Conservation (phyloP, 2,797 vertebrate species). For the Lacerta viridis region DNA sequence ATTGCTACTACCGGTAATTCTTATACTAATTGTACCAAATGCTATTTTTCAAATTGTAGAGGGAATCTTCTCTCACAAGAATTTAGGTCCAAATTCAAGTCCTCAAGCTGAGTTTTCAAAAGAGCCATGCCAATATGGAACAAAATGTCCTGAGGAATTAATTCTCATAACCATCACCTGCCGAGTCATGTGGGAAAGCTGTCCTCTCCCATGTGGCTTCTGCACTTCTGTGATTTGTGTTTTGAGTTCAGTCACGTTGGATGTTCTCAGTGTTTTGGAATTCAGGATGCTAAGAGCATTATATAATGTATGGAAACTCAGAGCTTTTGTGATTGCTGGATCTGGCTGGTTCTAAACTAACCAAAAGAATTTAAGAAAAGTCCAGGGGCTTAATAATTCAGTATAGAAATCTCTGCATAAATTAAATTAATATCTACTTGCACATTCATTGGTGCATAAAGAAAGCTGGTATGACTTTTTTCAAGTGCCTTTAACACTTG, state of each 20-base stretch:
- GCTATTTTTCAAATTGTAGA: conserved; percentile 6
- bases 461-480: not conserved
- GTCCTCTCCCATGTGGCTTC: conserved; percentile 62
- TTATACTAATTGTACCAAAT: not conserved
- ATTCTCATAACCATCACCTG: conserved; percentile 65
- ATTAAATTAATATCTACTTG: not conserved
- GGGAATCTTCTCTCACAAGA: conserved; percentile 56
- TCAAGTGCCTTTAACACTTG: not conserved
- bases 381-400: not conserved
- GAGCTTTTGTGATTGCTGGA: not conserved
- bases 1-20: not conserved
- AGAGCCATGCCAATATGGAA: not conserved
- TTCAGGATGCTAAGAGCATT: conserved; percentile 57
- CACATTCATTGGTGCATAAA: not conserved
- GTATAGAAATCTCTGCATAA: not conserved
- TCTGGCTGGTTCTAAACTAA: fast-evolving
- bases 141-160: not conserved
- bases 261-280: conserved; percentile 38
- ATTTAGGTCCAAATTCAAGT: not conserved
- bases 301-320: conserved; percentile 32
- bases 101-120: not conserved
- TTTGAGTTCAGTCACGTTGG: conserved; percentile 31
- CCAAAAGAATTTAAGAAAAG: not conserved
- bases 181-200: conserved; percentile 63
- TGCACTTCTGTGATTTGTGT: conserved; percentile 57